Conservation (phyloP, 2,888 invertebrate genomes). For the Erpobdella octoculata region DNA sequence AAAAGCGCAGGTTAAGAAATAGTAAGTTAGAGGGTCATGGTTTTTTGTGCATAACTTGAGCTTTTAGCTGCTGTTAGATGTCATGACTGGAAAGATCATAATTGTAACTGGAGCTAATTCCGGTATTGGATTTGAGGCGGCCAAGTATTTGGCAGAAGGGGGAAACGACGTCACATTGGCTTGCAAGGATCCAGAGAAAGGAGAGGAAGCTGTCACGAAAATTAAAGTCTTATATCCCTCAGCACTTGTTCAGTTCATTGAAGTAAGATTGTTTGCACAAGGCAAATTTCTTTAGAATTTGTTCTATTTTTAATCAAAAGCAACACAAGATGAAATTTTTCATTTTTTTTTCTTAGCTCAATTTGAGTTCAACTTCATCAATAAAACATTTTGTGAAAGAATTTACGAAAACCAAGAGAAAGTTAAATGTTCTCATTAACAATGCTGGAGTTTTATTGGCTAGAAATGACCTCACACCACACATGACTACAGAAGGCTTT, state of each 20-base stretch:
- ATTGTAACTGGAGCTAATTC: conserved; percentile 39
- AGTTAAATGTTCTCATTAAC: conserved; percentile 37
- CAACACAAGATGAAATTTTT: not conserved
- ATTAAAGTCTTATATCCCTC: conserved; percentile 36
- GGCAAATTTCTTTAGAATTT: not conserved
- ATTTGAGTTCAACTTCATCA: conserved; percentile 36
- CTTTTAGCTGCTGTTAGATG: not conserved
- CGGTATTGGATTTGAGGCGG: conserved; percentile 38
- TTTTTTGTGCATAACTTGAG: conserved; percentile 73
- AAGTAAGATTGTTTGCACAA: conserved; percentile 29
- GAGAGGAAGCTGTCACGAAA: conserved; percentile 35
- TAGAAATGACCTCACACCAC: conserved; percentile 33
- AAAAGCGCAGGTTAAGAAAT: not conserved
- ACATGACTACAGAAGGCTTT: conserved; percentile 34
- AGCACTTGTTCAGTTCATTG: conserved; percentile 35
- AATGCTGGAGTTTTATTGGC: conserved; percentile 37
- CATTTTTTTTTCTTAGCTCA: conserved; percentile 32
- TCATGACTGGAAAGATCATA: conserved; percentile 38
- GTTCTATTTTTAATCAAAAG: not conserved
- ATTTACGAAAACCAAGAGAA: conserved; percentile 36
- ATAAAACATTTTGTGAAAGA: conserved; percentile 37
- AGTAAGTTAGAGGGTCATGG: conserved; percentile 68
- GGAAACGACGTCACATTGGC: conserved; percentile 40
- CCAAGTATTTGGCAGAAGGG: conserved; percentile 37
- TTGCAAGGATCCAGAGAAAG: conserved; percentile 35